Evolutionary conservation across 2,113 vertebrate species (phyloP), one percentile per base, ranked within the genome.

Genomic region (Dicentrarchus labrax): DNA sequence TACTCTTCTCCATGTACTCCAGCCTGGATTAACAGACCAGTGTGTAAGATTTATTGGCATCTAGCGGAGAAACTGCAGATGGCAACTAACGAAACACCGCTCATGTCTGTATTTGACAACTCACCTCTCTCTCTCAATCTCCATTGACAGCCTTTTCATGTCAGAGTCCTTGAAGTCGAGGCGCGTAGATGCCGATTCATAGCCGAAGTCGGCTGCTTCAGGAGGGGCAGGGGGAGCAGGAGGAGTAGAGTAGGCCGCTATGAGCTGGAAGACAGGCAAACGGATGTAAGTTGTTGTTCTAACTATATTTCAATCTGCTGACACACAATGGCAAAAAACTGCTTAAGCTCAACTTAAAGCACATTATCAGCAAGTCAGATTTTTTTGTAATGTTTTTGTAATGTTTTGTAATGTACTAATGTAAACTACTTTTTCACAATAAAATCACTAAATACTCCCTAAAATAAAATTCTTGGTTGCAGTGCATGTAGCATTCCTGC

Each of bases 1-100:
- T 97, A 88, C 97, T 98, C 92, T 98, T 98, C 88, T 99, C 97
- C 89, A 98, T 95, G 91, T 98, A 98, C 89, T 98, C 97, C 57
- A 99, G 83, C 81, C 97, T 98, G 79, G 17, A 30, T 68, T 2
- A 4, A 30, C 30, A 30, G 30, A 30, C 30, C 30, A 30, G 30
- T 3, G 4, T 30, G 30, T 30, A 30, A 30, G 2, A 30, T 30
- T 30, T 30, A 30, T 30, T 30, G 30, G 2, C 30, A 30, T 30
- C 30, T 30, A 30, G 30, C 30, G 30, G 30, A 2, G 30, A 30
- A 30, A 30, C 1, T 30, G 30, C 30, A 30, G 30, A 30, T 30
- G 30, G 30, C 30, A 30, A 2, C 30, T 30, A 2, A 30, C 2
- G 30, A 30, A 30, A 30, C 30, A 30, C 30, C 30, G 30, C 30